Evolutionary conservation across 2,888 invertebrate genomes (phyloP), one percentile per base, ranked within the genome.

Genomic region (Gymnosoma rotundatum): DNA sequence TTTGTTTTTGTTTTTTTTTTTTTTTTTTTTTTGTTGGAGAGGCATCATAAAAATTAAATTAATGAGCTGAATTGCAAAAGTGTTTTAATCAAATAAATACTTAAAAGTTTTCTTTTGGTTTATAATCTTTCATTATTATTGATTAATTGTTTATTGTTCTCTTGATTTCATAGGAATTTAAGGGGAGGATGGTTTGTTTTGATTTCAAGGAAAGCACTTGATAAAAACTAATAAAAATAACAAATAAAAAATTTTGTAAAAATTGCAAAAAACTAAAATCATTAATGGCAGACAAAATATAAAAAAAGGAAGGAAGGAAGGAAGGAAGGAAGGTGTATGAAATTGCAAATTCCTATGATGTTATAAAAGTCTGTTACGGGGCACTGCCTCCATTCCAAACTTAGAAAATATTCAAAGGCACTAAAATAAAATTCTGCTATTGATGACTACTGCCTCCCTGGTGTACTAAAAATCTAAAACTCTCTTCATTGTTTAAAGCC

Each of bases 41-140:
- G 60, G 50, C 60, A 69, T 69, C 67, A 76, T 76, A 58, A 25
- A 76, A 76, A 54, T 78, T 38, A 76, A 76, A 45, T 78, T 78
- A 70, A 78, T 48, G 18, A 63, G 48, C 63, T 48, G 61, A 38
- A 32, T 48, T 63, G 61, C 58, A 70, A 69, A 54, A 20, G 4
- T 52, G 25, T 25, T 32, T 50, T 76, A 32, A 52, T 67, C 58
- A 56, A 38, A 63, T 56, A 76, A 38, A 63, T 56, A 76, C 36
- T 78, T 67, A 52, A 42, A n/a, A 4, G 61, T 78, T 72, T 36
- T 10, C 20, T 18, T 20, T 52, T 18, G 5, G 50, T 52, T 20
- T 54, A 63, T 54, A 72, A 63, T 60, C 38, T 32, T 72, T 10
- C 18, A 42, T 63, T 21, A 9, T 78, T 64, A 70, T 76, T 82